Conservation (phyloP, 2,888 invertebrate genomes). For the Allacma fusca region DNA sequence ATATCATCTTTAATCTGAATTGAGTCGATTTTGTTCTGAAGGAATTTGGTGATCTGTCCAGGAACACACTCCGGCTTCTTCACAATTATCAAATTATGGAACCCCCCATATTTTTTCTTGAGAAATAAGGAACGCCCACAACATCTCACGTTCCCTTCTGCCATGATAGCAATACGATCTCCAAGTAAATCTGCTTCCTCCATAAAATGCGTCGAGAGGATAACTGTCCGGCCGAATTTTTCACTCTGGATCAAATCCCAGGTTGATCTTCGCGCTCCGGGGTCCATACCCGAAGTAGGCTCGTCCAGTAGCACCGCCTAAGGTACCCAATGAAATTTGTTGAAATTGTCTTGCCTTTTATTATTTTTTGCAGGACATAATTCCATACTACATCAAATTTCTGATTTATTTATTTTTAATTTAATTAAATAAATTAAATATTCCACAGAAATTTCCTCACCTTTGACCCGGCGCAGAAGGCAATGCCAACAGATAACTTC, state of each 20-base stretch:
- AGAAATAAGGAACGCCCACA: constrained; percentile 84
- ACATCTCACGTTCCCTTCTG: constrained; percentile 76
- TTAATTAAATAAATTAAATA: no score
- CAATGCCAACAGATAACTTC: constrained; percentile 85
- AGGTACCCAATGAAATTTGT: no score
- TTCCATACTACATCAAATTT: no score
- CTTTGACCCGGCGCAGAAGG: constrained; percentile 74
- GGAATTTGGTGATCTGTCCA: constrained; percentile 69
- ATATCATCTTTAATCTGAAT: constrained; percentile 75
- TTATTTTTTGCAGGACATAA: no score
- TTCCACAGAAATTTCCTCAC: constrained; percentile 45
- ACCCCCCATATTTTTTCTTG: constrained; percentile 76
- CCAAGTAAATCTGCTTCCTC: constrained; percentile 78
- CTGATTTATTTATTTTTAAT: no score
- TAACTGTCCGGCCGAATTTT: constrained; percentile 77
- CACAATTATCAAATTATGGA: constrained; percentile 80
- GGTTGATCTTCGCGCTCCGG: constrained; percentile 67
- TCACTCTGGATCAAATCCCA: constrained; percentile 64
- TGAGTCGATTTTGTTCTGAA: constrained; percentile 73
- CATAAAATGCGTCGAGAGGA: constrained; percentile 93
- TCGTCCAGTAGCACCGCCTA: constrained; percentile 69
- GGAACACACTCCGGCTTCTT: constrained; percentile 67
- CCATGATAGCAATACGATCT: constrained; percentile 87
- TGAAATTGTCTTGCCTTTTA: no score
- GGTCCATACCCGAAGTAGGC: constrained; percentile 65